phyloP scores from a whole-genome alignment of 2,797 vertebrate genomes.

The Malacoctenus gilli region DNA sequence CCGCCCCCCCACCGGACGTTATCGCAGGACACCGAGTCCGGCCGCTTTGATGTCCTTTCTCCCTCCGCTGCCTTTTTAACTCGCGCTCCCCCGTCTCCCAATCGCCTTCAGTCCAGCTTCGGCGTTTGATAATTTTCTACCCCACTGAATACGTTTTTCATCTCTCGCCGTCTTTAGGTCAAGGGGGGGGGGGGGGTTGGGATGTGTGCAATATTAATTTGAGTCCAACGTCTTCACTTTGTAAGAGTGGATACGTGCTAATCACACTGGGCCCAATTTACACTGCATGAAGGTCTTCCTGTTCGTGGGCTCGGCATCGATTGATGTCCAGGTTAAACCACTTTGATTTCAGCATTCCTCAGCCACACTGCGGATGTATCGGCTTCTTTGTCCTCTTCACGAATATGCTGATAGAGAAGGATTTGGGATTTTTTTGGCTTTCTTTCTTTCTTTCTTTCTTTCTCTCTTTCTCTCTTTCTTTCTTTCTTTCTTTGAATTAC shows the following conservation, averaged over 20 bases:
- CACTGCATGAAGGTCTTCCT: constrained; percentile 11
- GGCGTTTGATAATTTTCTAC: constrained; percentile 67
- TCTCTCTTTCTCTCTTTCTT: neutral
- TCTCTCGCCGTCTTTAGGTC: constrained; percentile 52
- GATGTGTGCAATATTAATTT: constrained; percentile 58
- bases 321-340: constrained; percentile 24
- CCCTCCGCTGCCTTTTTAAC: neutral
- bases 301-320: constrained; percentile 1
- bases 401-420: neutral
- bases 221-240: constrained; percentile 47
- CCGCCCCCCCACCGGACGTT: neutral
- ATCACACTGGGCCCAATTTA: constrained; percentile 35
- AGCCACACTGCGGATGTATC: neutral
- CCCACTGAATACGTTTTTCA: constrained; percentile 50
- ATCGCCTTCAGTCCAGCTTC: constrained; percentile 37
- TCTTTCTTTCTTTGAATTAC: constrained; percentile 24
- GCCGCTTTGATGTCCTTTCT: neutral
- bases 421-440: neutral
- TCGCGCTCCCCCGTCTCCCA: constrained; percentile 27
- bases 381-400: constrained; percentile 9
- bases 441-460: constrained; percentile 10
- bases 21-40: neutral
- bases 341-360: neutral
- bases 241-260: constrained; percentile 23
- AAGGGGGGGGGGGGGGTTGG: constrained; percentile 9